Evolutionary conservation across 37 sponge, comb jelly and placozoan species (phyloP), one percentile per base, ranked within the genome.

Genomic region (Beroe ovata): DNA sequence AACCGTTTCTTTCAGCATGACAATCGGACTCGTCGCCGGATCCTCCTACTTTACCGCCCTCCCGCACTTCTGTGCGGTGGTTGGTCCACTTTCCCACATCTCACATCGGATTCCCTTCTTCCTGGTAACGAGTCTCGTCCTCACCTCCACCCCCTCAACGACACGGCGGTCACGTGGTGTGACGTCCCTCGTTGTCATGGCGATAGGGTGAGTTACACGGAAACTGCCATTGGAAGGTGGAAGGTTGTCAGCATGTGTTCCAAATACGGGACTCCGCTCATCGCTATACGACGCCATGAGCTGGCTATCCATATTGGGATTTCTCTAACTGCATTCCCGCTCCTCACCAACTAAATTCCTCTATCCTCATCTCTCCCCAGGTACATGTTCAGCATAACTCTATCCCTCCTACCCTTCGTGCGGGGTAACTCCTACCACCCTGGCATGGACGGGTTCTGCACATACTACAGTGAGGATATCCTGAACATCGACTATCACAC

Each of bases 381-480:
- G 16, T 77, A 77, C 28, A 25, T 77, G 47, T 32, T 77, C 42
- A 77, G 84, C 41, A 77, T 77, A 42, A 23, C 38, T 40, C 25
- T 40, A 25, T 42, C 84, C 28, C 26, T 41, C 16, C 42, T 77
- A 1, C 84, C 84, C 41, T 77, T 28, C 47, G n/a, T 42, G 54
- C 54, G 42, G 21, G 84, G 84, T 14, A 77, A 4, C 54, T 41
- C 42, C 47, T 77, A 77, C 84, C 25, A 40, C 19, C 1, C 23
- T 25, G 84, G 84, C 21, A 30, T 36, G 38, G 84, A 77, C 1
- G 84, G 84, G 33, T 77, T 77, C 54, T 77, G 84, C 25, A 77
- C 84, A 6, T 77, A 77, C 47, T 77, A 77, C 84, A 1, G 54
- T 19, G 84, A 39, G 6, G 22, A 77, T 40, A 4, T 77, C 54